Evolutionary conservation across 2,888 invertebrate genomes (phyloP), one percentile per base, ranked within the genome.

Genomic region (Galerucella nymphaeae): DNA sequence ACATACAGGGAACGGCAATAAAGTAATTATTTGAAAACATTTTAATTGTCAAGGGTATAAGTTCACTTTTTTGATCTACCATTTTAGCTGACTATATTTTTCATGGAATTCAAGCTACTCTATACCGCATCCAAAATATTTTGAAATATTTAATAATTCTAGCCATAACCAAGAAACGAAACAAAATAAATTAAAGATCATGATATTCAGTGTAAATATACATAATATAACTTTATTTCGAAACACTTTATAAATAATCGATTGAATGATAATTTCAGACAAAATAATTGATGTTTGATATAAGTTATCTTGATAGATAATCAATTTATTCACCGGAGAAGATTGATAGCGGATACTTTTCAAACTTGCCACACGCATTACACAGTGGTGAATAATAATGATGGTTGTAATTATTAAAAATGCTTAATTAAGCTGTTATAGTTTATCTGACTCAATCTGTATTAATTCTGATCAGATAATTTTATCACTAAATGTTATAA

Each of bases 401-500:
- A 42, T 38, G 18, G 42, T 38, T 42, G 42, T 71, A 58, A 66
- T 16, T 16, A 62, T 20, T 62, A 62, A 71, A 66, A 66, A 71
- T 66, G 66, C 71, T 67, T 74, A 77, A 78, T 78, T 75, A 77
- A 73, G 75, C 74, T 74, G 66, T 72, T 73, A 66, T 18, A 41
- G 57, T 66, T 67, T 73, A 75, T 76, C 76, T 65, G 42, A 73
- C 71, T 38, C 9, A 59, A 59, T 63, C 14, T n/a, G 13, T 59
- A 38, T 53, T 53, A 53, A 18, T 53, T 3, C 18, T 18, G 9
- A 53, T 53, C 53, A 50, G 50, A 58, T 23, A 9, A 14, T 63
- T 63, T 63, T 45, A n/a, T 63, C 63, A 41, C 16, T 38, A 38
- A 42, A 63, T 42, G 14, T 45, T 63, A 41, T 38, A 18, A 38